Conservation (phyloP, 2,888 invertebrate species). For the Andricus quercusramuli region DNA sequence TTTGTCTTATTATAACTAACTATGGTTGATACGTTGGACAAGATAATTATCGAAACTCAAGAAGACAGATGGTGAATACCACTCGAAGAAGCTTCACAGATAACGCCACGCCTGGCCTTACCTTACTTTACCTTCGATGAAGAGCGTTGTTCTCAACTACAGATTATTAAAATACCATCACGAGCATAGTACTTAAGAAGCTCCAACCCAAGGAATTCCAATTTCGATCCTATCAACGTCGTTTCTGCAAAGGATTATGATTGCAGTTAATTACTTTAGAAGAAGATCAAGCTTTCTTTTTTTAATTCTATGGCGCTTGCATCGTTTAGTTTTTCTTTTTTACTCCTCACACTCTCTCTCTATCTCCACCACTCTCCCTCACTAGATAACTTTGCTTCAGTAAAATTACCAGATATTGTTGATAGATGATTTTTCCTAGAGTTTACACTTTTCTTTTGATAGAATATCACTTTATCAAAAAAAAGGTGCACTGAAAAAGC, state of each 20-base stretch:
- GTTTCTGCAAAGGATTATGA: background rate
- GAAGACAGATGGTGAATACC: background rate
- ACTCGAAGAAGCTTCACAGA: constrained; percentile 43
- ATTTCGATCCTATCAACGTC: constrained; percentile 65
- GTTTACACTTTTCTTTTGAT: too few species aligned
- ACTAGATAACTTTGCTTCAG: too few species aligned
- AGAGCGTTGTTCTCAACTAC: constrained; percentile 45
- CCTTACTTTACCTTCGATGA: background rate
- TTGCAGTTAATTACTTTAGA: background rate
- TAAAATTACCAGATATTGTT: too few species aligned
- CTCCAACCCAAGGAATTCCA: constrained; percentile 69
- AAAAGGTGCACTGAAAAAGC: too few species aligned
- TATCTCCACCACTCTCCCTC: too few species aligned
- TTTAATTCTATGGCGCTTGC: too few species aligned
- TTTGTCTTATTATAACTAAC: background rate
- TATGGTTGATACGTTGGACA: background rate
- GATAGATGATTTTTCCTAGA: too few species aligned
- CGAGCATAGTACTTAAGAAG: constrained; percentile 69
- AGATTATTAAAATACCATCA: constrained; percentile 75
- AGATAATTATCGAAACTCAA: background rate
- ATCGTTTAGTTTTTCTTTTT: too few species aligned
- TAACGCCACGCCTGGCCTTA: constrained; percentile 40
- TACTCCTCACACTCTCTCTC: too few species aligned
- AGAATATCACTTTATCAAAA: too few species aligned
- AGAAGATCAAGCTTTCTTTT: too few species aligned